phyloP scores from a whole-genome alignment of 2,888 invertebrate species.

The Lutraria lutraria region DNA sequence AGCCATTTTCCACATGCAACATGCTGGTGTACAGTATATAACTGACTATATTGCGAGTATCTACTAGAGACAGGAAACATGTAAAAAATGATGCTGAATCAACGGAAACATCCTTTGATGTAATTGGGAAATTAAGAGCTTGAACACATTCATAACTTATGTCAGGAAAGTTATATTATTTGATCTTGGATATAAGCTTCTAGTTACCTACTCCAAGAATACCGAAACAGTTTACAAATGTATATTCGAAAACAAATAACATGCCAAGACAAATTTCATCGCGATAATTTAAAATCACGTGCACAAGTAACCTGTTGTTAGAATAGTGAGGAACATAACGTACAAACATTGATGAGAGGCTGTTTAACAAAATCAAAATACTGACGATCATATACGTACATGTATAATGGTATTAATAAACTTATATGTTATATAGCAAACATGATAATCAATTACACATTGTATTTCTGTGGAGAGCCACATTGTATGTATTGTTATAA shows the following conservation, averaged over 20 bases:
- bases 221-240: not conserved
- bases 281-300: not conserved
- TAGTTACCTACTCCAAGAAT: not conserved
- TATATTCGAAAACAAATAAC: not conserved
- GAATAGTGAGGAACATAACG: too few relatives aligned
- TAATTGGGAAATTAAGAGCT: not conserved
- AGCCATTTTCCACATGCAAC: conserved; percentile 11
- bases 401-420: too few relatives aligned
- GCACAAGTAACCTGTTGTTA: not conserved
- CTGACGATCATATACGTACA: too few relatives aligned
- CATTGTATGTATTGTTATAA: too few relatives aligned
- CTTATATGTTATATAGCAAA: too few relatives aligned
- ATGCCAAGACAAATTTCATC: not conserved
- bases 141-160: not conserved
- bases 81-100: not conserved
- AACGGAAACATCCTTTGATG: not conserved
- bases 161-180: not conserved
- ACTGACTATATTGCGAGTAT: not conserved
- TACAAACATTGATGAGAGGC: too few relatives aligned
- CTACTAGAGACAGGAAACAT: not conserved
- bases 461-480: too few relatives aligned
- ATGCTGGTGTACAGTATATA: not conserved
- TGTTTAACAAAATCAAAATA: too few relatives aligned
- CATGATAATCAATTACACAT: too few relatives aligned
- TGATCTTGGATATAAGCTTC: not conserved